A percentile compares a stretch with the other conserved stretches of the same genome.
Evolutionary conservation across 2,797 vertebrate species (phyloP).

Genomic region (Sebastes iracundus): DNA sequence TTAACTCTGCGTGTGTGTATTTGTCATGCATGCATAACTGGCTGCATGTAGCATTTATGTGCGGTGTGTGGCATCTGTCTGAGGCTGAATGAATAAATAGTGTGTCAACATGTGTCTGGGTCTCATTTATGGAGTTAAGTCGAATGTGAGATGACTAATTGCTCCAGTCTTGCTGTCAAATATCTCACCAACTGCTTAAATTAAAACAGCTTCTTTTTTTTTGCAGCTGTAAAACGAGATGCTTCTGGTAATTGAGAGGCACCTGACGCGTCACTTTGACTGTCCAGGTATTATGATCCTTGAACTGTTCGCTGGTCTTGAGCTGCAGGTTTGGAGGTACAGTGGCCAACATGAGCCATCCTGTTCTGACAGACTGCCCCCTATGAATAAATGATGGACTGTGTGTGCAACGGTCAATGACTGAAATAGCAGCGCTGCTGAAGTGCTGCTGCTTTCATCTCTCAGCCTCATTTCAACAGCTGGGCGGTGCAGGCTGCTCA

Average conservation of each 20-base stretch:
- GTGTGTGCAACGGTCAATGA: constrained; percentile 50
- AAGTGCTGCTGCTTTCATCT: constrained; percentile 32
- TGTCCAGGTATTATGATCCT: constrained; percentile 23
- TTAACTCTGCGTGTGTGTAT: constrained; percentile 25
- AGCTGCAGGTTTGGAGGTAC: constrained; percentile 54
- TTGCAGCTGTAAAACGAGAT: constrained; percentile 16
- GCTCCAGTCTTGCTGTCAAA: not conserved
- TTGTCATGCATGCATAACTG: constrained; percentile 18
- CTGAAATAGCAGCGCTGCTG: constrained; percentile 44
- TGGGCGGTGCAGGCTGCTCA: not conserved
- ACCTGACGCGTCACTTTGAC: constrained; percentile 10
- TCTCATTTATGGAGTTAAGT: constrained; percentile 26
- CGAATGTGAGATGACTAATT: not conserved
- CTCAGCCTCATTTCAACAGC: constrained; percentile 18
- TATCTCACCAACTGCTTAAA: not conserved
- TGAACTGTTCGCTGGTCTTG: constrained; percentile 26
- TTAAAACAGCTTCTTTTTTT: not conserved
- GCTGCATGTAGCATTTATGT: constrained; percentile 9
- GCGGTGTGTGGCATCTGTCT: not conserved
- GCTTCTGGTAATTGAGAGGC: constrained; percentile 14
- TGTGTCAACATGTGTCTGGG: constrained; percentile 14
- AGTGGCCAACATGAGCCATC: constrained; percentile 49
- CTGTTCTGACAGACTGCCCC: constrained; percentile 65
- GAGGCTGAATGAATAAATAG: not conserved
- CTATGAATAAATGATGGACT: constrained; percentile 76